Conservation (phyloP, 2,113 vertebrate species). For the Odontophorus gujanensis region DNA sequence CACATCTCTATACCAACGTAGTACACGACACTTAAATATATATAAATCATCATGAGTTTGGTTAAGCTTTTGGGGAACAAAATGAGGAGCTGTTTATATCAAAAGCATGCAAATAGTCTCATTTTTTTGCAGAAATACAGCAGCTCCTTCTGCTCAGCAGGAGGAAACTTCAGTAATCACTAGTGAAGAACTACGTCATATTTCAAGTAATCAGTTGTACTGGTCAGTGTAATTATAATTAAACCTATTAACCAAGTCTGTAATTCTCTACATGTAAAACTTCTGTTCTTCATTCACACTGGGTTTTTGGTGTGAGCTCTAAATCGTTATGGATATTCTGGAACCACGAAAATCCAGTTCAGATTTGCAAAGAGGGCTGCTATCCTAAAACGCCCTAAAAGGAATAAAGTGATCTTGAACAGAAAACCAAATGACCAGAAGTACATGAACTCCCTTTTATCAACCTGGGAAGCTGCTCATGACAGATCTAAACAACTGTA, state of each 20-base stretch:
- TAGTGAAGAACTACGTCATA: background rate
- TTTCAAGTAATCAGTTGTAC: background rate
- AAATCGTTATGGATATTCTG: background rate
- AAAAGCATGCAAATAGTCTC: background rate
- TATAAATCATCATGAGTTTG: background rate
- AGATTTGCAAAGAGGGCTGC: background rate
- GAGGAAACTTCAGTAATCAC: background rate
- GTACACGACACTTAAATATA: background rate
- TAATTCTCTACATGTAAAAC: background rate
- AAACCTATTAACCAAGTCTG: background rate
- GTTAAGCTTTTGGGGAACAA: background rate
- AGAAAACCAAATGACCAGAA: background rate
- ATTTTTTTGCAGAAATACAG: background rate
- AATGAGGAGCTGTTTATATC: background rate
- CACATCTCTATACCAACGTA: background rate
- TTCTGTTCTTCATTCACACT: background rate
- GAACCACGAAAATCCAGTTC: background rate
- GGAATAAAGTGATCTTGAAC: background rate
- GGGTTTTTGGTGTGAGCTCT: background rate
- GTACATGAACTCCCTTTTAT: background rate
- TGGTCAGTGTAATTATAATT: background rate
- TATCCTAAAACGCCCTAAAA: background rate
- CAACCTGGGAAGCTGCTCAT: background rate
- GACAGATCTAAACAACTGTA: background rate
- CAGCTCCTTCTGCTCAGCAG: background rate